Base-by-base conservation (phyloP, 1,140 invertebrate genomes). In the Mya arenaria region DNA sequence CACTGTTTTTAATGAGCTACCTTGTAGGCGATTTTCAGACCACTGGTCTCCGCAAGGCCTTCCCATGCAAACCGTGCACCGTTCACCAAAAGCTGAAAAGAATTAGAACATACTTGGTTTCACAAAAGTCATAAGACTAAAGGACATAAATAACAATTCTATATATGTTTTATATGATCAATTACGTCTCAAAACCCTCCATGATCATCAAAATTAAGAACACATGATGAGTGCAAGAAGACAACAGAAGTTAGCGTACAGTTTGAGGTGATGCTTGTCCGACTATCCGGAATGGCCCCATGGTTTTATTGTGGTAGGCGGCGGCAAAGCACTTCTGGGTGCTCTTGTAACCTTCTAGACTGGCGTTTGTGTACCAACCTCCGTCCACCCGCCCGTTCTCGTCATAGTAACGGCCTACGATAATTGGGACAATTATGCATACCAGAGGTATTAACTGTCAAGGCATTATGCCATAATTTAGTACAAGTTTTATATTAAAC, bases 31-130 rank as follows among this genome's bases (percentile, higher is more conserved):
- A 63, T 0, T 36, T 68, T 71, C 1, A 81, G 23, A 48, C 78
- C 78, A 25, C 66, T 81, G 3, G 56, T 72, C 58, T 71, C 66
- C 17, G 78, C 78, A 10, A 81, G 30, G 25, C 78, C 78, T 52
- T 81, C 78, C 78, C 66, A 81, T 19, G 78, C 78, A 72, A 72
- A 81, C 28, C 68, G 52, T 30, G 10, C 41, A 4, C 78, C 78
- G 60, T 81, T 44, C 1, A 52, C 30, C 2, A 25, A 30, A 5
- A 81, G 28, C 78, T 79, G 63, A 34, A 77, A 48, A 55, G 48
- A 23, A 32, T 19, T 19, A 36, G 19, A 19, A 52, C 48, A 52
- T n/a, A n/a, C n/a, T n/a, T n/a, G n/a, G n/a, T n/a, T n/a, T n/a
- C n/a, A n/a, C n/a, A n/a, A n/a, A n/a, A n/a, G n/a, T n/a, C n/a